Conservation (phyloP, 2,888 invertebrate species). For the Tridacna gigas region DNA sequence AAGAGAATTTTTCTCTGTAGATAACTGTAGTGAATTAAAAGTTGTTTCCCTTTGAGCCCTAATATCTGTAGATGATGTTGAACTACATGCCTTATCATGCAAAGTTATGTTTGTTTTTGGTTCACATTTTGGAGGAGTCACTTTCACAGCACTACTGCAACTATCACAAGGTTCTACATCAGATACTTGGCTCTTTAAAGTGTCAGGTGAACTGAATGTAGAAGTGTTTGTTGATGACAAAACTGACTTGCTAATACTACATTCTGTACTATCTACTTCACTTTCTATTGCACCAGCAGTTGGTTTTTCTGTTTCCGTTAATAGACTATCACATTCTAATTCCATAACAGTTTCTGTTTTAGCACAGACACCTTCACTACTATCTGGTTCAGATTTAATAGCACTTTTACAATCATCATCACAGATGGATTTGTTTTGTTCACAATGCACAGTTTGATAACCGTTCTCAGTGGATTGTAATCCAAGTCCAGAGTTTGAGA, state of each 20-base stretch:
- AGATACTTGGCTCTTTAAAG: constrained; percentile 8
- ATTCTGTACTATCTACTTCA: constrained; percentile 62
- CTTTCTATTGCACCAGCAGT: constrained; percentile 1
- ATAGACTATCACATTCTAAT: constrained; percentile 65
- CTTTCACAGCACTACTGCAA: constrained; percentile 57
- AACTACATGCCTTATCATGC: constrained; percentile 45
- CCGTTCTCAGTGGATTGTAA: constrained; percentile 21
- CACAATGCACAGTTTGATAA: constrained; percentile 38
- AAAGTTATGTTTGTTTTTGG: not conserved
- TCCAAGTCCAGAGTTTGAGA: constrained; percentile 52
- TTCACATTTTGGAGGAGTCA: not conserved
- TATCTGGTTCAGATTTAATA: constrained; percentile 63
- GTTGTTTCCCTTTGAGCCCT: not conserved
- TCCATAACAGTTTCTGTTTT: constrained; percentile 52
- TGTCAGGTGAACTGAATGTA: constrained; percentile 4
- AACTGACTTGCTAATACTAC: not conserved
- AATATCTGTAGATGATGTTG: constrained; percentile 33
- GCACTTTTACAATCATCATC: constrained; percentile 58
- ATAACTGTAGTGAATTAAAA: not conserved
- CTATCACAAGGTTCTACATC: constrained; percentile 61
- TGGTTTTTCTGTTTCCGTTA: constrained; percentile 33
- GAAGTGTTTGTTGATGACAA: constrained; percentile 19
- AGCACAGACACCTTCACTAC: constrained; percentile 53
- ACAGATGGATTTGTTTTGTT: constrained; percentile 54
- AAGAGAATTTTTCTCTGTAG: constrained; percentile 11